phyloP scores from a whole-genome alignment of 2,888 invertebrate genomes.

The Ametastegia equiseti region DNA sequence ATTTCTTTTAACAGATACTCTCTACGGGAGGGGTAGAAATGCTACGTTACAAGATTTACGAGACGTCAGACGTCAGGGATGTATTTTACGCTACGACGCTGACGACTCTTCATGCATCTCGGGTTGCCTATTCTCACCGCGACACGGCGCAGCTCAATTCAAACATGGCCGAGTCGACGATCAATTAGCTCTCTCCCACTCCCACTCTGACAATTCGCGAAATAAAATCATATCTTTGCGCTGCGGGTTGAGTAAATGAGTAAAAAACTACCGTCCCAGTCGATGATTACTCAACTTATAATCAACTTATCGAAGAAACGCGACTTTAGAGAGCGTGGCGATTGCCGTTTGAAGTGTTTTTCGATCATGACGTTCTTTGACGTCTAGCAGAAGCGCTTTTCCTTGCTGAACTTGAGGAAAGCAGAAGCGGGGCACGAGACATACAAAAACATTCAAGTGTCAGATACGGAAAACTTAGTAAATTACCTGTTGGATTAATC shows the following conservation, averaged over 20 bases:
- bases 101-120: not conserved
- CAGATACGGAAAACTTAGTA: not conserved
- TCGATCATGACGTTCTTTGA: slow-evolving; percentile 4
- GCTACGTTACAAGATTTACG: not conserved
- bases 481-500: not conserved
- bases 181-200: slow-evolving; percentile 20
- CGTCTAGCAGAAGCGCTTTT: slow-evolving; percentile 38
- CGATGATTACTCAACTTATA: not conserved
- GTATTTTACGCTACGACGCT: not conserved
- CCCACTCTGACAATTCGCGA: too few species aligned
- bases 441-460: slow-evolving; percentile 1
- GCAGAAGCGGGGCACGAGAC: not conserved
- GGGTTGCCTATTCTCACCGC: not conserved
- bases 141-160: slow-evolving; percentile 1
- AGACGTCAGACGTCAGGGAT: slow-evolving; percentile 31
- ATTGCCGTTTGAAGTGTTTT: not conserved
- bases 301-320: not conserved
- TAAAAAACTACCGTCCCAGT: not conserved
- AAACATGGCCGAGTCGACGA: slow-evolving; percentile 14
- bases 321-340: not conserved
- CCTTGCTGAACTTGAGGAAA: too few species aligned
- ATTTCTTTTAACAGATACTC: not conserved
- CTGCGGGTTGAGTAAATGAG: not conserved
- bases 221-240: not conserved
- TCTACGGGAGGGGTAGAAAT: slow-evolving; percentile 4